These are phyloP conservation scores for Helicoverpa assulta DNA, from an alignment of 2,888 invertebrate species.

Conservation along the genomic window DNA sequence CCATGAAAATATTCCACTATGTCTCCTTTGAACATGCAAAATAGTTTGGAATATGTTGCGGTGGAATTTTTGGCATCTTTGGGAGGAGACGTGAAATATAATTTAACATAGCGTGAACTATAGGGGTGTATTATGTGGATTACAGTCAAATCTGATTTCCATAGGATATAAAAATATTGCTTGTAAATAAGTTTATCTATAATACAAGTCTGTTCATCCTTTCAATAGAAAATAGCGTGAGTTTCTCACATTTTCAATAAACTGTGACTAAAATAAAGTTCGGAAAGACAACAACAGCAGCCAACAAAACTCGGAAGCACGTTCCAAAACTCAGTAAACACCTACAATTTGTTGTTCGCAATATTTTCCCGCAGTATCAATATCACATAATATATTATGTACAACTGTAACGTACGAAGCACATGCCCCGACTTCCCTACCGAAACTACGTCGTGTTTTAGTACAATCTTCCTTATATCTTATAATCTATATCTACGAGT, in stretches of 20 bases:
- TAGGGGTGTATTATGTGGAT: too few relatives aligned
- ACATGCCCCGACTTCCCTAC: slow-evolving; percentile 41
- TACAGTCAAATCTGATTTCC: too few relatives aligned
- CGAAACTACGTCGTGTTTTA: slow-evolving; percentile 44
- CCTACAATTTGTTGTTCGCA: not conserved
- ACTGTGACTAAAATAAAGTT: not conserved
- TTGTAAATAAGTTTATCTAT: not conserved
- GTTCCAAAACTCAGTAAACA: slow-evolving; percentile 4
- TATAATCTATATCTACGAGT: slow-evolving; percentile 45
- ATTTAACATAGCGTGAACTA: not conserved
- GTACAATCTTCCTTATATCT: slow-evolving; percentile 46
- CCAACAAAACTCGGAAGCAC: slow-evolving; percentile 24
- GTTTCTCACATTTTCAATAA: not conserved
- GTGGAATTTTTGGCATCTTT: not conserved
- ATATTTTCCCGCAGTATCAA: slow-evolving; percentile 44
- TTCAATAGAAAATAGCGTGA: not conserved
- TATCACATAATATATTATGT: slow-evolving; percentile 30
- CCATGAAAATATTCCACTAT: slow-evolving; percentile 20
- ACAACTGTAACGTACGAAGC: slow-evolving; percentile 30
- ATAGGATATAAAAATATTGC: too few relatives aligned
- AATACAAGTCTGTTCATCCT: not conserved
- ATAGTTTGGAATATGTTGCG: slow-evolving; percentile 4
- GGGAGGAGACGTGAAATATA: not conserved
- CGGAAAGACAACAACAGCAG: slow-evolving; percentile 4
- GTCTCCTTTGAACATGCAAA: slow-evolving; percentile 19